Percentiles rank a stretch among this genome's conserved stretches.
phyloP scores from a whole-genome alignment of 92 coral and sea anemone species.

The Virgularia gustaviana region DNA sequence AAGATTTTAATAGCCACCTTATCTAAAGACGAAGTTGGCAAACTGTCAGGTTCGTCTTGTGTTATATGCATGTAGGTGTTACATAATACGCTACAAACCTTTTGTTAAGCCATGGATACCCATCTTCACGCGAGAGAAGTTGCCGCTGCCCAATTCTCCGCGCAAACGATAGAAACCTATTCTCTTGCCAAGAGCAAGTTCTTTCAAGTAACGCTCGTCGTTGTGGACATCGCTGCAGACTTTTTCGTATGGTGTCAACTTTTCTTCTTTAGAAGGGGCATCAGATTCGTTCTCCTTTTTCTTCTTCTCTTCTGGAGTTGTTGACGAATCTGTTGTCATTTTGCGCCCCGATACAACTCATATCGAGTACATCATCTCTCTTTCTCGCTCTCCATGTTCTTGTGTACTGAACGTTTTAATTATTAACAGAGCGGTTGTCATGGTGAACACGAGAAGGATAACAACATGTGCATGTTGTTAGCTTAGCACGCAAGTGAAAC shows the following conservation, averaged over 20 bases:
- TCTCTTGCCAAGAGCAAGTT: slow-evolving; percentile 91
- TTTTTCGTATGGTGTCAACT: slow-evolving; percentile 70
- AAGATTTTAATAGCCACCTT: slow-evolving; percentile 95
- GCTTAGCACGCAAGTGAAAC: neutral
- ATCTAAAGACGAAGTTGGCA: slow-evolving; percentile 67
- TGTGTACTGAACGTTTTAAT: slow-evolving; percentile 28
- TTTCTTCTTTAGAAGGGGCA: slow-evolving; percentile 67
- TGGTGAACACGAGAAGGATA: slow-evolving; percentile 11
- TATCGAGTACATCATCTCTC: slow-evolving; percentile 16
- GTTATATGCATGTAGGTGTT: neutral
- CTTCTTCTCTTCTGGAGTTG: slow-evolving; percentile 47
- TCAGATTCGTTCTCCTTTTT: slow-evolving; percentile 53
- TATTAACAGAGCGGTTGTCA: slow-evolving; percentile 36
- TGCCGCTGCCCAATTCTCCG: slow-evolving; percentile 96
- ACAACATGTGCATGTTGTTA: slow-evolving; percentile 10
- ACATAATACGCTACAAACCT: slow-evolving; percentile 58
- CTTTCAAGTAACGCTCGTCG: slow-evolving; percentile 80
- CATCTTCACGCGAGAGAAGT: slow-evolving; percentile 98
- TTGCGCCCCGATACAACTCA: slow-evolving; percentile 34
- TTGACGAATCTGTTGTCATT: slow-evolving; percentile 87
- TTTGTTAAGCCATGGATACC: slow-evolving; percentile 89
- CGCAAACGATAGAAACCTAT: slow-evolving; percentile 97
- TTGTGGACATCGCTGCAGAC: slow-evolving; percentile 72
- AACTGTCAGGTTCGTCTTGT: neutral
- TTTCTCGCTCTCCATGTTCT: slow-evolving; percentile 50